phyloP scores from a whole-genome alignment of 1,140 invertebrate species.

The Lasaia peninsularis region DNA sequence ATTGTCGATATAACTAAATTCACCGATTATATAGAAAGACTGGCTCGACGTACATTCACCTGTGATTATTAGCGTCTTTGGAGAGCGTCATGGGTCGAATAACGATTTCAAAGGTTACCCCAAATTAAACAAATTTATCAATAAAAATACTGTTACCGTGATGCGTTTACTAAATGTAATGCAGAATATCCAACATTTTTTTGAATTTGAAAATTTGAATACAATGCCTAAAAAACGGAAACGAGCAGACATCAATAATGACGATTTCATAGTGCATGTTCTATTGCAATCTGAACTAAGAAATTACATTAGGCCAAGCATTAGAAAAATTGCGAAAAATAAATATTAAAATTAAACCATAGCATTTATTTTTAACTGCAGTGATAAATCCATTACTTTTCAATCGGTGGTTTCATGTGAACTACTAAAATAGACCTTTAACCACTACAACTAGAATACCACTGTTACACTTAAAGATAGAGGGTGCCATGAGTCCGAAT shows the following conservation, averaged over 20 bases:
- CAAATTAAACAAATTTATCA: background rate
- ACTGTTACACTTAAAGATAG: too few relatives aligned
- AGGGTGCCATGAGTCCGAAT: too few relatives aligned
- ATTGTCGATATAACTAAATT: background rate
- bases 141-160: slow-evolving; percentile 1
- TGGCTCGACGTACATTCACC: background rate
- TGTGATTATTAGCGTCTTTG: background rate
- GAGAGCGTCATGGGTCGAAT: background rate
- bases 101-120: background rate
- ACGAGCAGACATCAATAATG: background rate
- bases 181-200: slow-evolving; percentile 6
- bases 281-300: background rate
- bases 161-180: slow-evolving; percentile 1
- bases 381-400: too few relatives aligned
- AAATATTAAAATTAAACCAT: background rate
- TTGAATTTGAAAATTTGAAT: too few relatives aligned
- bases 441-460: too few relatives aligned
- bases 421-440: too few relatives aligned
- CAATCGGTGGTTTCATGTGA: too few relatives aligned
- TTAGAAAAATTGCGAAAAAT: background rate
- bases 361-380: too few relatives aligned
- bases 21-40: background rate
- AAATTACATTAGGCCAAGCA: background rate
- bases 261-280: background rate
- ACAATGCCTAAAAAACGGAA: background rate